A percentile compares a stretch with the other conserved stretches of the same genome.
Evolutionary conservation across 1,140 invertebrate genomes (phyloP).

Genomic region (Heliothis virescens): DNA sequence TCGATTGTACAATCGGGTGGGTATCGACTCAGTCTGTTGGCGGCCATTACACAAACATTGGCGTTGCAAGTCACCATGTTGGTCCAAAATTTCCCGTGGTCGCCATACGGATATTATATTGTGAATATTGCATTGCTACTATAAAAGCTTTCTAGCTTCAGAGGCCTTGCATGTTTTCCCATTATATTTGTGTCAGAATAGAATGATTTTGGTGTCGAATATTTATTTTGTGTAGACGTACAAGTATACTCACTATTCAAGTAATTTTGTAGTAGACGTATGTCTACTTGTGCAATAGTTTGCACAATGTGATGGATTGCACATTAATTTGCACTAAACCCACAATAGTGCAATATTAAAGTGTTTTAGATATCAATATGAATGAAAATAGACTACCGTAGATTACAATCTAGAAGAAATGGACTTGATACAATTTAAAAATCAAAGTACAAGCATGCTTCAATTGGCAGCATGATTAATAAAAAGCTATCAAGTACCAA

Average conservation of each 20-base stretch:
- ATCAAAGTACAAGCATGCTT: slow-evolving; percentile 2
- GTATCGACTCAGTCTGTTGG: slow-evolving; percentile 58
- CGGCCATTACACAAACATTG: slow-evolving; percentile 54
- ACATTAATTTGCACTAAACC: slow-evolving; percentile 28
- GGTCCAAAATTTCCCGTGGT: slow-evolving; percentile 26
- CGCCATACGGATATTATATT: slow-evolving; percentile 47
- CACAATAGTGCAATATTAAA: slow-evolving; percentile 20
- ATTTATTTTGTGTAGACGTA: slow-evolving; percentile 43
- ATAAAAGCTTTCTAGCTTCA: slow-evolving; percentile 73
- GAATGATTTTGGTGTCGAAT: slow-evolving; percentile 55
- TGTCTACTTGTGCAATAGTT: slow-evolving; percentile 5
- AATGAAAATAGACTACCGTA: slow-evolving; percentile 1
- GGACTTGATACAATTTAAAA: slow-evolving; percentile 2
- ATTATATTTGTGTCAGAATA: slow-evolving; percentile 67
- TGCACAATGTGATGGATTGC: slow-evolving; percentile 13
- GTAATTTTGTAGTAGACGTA: not conserved
- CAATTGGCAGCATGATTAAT: not conserved
- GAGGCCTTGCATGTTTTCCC: slow-evolving; percentile 72
- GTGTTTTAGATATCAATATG: not conserved
- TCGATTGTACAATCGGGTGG: slow-evolving; percentile 33
- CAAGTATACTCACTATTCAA: slow-evolving; percentile 5
- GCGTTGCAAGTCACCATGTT: slow-evolving; percentile 3
- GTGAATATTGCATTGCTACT: slow-evolving; percentile 63
- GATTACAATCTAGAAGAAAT: not conserved
- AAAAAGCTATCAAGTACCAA: not conserved